Evolutionary conservation across 2,797 vertebrate species (phyloP).

Genomic region (Tokudaia tokunoshimensis): DNA sequence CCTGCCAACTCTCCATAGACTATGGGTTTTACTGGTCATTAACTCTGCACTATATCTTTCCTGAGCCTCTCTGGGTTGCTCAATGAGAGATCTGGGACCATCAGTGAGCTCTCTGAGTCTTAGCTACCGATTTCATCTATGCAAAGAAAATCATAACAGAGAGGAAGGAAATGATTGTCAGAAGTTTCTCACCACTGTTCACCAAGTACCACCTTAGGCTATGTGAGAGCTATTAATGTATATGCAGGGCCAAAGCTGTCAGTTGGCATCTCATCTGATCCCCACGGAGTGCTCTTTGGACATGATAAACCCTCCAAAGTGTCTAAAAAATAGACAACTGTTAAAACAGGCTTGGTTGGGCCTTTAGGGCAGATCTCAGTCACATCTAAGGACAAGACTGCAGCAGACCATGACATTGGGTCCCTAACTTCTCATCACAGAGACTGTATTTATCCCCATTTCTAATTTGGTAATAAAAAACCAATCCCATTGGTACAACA

Average conservation of each 20-base stretch:
- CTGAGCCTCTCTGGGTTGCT: slow-evolving; percentile 33
- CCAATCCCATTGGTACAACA: not conserved
- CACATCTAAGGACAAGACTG: not conserved
- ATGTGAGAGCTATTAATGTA: not conserved
- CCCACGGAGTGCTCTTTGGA: not conserved
- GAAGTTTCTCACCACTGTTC: not conserved
- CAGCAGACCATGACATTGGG: not conserved
- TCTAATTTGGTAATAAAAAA: slow-evolving; percentile 47
- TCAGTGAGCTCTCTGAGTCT: slow-evolving; percentile 33
- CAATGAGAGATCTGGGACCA: slow-evolving; percentile 4
- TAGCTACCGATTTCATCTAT: slow-evolving; percentile 63
- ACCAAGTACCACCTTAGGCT: not conserved
- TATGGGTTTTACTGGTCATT: slow-evolving; percentile 63
- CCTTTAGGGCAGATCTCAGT: slow-evolving; percentile 22
- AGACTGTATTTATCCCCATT: not conserved
- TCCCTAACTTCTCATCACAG: not conserved
- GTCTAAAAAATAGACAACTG: not conserved
- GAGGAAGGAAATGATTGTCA: not conserved
- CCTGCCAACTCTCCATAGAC: slow-evolving; percentile 34
- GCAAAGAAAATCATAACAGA: slow-evolving; percentile 47
- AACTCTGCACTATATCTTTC: slow-evolving; percentile 29
- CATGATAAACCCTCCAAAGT: not conserved
- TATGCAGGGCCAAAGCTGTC: not conserved
- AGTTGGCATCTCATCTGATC: slow-evolving; percentile 23
- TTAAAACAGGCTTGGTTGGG: not conserved